Evolutionary conservation across 92 coral and sea anemone species (phyloP), one percentile per base, ranked within the genome.

Genomic region (Paragorgia papillata): DNA sequence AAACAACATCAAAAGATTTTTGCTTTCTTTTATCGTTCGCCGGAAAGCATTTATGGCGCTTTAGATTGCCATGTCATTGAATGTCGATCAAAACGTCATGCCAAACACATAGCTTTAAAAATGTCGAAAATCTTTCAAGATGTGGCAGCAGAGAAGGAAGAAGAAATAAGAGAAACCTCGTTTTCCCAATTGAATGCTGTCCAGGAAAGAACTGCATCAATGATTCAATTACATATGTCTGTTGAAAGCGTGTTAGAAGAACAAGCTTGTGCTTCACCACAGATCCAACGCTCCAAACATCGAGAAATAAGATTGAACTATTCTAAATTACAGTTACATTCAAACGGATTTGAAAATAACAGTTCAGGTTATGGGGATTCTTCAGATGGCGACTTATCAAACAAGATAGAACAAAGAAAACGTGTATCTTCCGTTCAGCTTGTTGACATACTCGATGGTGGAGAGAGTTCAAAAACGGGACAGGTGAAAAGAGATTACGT

Each of bases 1-100:
- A 59, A 85, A 39, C 83, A 74, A 69, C 75, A 86, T 57, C 75
- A 73, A 37, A 87, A 86, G 54, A 85, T 87, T 28, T 82, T 92
- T 57, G 92, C 84, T 26, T 89, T 92, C 66, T 33, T 58, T 20
- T 71, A 71, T 30, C 66, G 80, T n/a, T 19, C 54, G 13, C 41
- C 59, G 25, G 63, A 66, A 14, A 50, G 46, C 35, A 35, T 62
- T 20, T 54, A 63, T 51, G 83, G 74, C 63, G 75, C 57, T n/a
- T 66, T 81, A 33, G 80, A 81, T 29, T 81, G 85, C 55, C 80
- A 81, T 41, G 85, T 81, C 20, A 7, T 81, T 33, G 44, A 61
- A 43, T 71, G 85, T 29, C 68, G 69, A 33, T 71, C 85, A 37
- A 71, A 71, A 57, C 57, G 58, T 10, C 32, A 61, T 62, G 85